A percentile compares a stretch with the other conserved stretches of the same genome.
Conservation (phyloP, 2,113 vertebrate species). For the Campylomormyrus numenius region DNA sequence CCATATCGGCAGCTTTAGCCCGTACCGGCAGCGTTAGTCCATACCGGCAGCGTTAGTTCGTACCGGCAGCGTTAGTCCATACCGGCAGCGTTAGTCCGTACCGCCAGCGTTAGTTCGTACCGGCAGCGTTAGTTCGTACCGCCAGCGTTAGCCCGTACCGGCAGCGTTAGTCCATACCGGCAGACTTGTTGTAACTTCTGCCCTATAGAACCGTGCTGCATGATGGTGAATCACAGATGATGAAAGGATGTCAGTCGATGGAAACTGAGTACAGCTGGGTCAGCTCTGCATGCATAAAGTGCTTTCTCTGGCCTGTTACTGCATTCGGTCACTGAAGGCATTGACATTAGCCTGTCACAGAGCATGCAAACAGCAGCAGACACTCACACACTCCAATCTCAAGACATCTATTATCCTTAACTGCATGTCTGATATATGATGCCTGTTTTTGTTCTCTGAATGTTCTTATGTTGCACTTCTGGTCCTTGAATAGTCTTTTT, state of each 20-base stretch:
- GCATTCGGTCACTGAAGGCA: not conserved
- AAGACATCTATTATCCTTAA: not conserved
- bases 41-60: too few species aligned
- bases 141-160: accelerated
- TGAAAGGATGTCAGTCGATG: not conserved
- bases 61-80: too few species aligned
- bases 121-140: too few species aligned
- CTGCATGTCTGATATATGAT: not conserved
- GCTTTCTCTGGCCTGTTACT: not conserved
- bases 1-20: too few species aligned
- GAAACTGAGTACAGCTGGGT: not conserved
- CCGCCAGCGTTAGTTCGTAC: accelerated
- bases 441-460: not conserved
- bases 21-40: too few species aligned
- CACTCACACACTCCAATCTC: not conserved
- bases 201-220: not conserved
- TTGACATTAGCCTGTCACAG: not conserved
- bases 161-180: too few species aligned
- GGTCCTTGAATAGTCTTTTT: not conserved
- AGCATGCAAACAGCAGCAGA: not conserved
- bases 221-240: not conserved
- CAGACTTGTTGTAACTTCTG: not conserved
- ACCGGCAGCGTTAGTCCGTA: too few species aligned
- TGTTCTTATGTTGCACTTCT: not conserved
- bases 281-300: not conserved